Evolutionary conservation across 1,140 invertebrate genomes (phyloP).

Genomic region (Diabrotica virgifera): DNA sequence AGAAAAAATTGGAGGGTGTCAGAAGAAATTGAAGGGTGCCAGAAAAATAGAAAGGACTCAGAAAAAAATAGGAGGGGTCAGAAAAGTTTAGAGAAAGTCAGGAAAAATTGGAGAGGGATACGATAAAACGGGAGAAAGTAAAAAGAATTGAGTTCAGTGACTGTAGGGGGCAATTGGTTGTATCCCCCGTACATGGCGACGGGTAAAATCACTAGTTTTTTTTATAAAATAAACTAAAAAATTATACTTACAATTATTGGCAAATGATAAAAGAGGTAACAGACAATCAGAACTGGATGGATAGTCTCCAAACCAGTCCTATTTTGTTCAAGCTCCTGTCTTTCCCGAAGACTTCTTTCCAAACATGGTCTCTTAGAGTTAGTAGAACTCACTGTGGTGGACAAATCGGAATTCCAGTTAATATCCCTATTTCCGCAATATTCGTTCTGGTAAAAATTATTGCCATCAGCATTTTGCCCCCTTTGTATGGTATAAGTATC

Average conservation of each 20-base stretch:
- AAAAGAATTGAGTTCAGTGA: too few relatives aligned
- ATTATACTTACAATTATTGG: conserved; percentile 56
- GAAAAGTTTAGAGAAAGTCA: too few relatives aligned
- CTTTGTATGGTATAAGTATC: conserved; percentile 44
- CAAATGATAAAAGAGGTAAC: conserved; percentile 55
- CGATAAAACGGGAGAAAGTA: too few relatives aligned
- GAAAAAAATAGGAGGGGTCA: too few relatives aligned
- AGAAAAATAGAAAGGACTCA: too few relatives aligned
- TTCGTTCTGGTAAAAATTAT: conserved; percentile 16
- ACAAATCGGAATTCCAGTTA: conserved; percentile 43
- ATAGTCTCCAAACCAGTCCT: conserved; percentile 52
- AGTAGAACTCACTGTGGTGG: conserved; percentile 50
- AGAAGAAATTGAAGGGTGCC: too few relatives aligned
- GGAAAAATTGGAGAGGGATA: too few relatives aligned
- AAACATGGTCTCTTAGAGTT: conserved; percentile 48
- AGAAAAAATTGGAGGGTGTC: too few relatives aligned
- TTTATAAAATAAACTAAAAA: neutral
- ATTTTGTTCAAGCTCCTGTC: conserved; percentile 31
- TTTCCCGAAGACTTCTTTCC: conserved; percentile 25
- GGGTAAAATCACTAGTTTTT: too few relatives aligned
- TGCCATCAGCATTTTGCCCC: conserved; percentile 22
- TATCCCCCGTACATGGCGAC: too few relatives aligned
- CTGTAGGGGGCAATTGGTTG: too few relatives aligned
- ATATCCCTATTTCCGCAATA: conserved; percentile 21
- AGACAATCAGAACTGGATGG: conserved; percentile 51